Evolutionary conservation across 2,888 invertebrate species (phyloP).

Genomic region (Idaea dimidiata): DNA sequence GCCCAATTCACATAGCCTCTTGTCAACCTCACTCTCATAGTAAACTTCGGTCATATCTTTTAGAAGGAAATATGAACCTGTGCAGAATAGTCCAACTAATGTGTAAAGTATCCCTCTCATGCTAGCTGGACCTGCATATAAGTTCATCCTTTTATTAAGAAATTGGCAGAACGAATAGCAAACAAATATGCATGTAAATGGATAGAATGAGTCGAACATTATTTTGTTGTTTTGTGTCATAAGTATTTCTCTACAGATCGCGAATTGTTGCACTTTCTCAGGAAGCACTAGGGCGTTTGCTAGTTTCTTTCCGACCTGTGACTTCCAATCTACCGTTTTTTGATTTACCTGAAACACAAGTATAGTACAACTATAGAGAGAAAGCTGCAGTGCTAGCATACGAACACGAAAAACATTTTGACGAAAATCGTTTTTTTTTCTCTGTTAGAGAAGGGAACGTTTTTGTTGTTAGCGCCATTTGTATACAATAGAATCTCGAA

Average conservation of each 20-base stretch:
- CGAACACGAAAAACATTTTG: too few species aligned
- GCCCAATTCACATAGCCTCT: conserved; percentile 80
- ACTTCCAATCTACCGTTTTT: conserved; percentile 83
- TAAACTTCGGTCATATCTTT: conserved; percentile 83
- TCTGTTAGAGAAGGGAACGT: too few species aligned
- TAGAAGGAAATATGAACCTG: conserved; percentile 82
- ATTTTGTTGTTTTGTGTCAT: conserved; percentile 82
- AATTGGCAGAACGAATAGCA: conserved; percentile 75
- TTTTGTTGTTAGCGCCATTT: too few species aligned
- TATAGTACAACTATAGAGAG: background rate
- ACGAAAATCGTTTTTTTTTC: too few species aligned
- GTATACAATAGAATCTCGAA: too few species aligned
- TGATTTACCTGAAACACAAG: conserved; percentile 77
- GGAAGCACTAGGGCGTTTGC: conserved; percentile 86
- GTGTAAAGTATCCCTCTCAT: conserved; percentile 75
- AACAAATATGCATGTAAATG: conserved; percentile 66
- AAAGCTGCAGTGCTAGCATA: too few species aligned
- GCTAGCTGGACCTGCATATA: conserved; percentile 75
- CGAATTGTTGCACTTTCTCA: conserved; percentile 89
- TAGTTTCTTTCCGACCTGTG: conserved; percentile 82
- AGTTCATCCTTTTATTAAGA: conserved; percentile 77
- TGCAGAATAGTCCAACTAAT: conserved; percentile 78
- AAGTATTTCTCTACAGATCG: conserved; percentile 87
- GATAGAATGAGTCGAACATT: conserved; percentile 78
- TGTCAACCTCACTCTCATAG: conserved; percentile 84